Conservation (phyloP, 2,888 invertebrate genomes). For the Ichneumoninae sp. region DNA sequence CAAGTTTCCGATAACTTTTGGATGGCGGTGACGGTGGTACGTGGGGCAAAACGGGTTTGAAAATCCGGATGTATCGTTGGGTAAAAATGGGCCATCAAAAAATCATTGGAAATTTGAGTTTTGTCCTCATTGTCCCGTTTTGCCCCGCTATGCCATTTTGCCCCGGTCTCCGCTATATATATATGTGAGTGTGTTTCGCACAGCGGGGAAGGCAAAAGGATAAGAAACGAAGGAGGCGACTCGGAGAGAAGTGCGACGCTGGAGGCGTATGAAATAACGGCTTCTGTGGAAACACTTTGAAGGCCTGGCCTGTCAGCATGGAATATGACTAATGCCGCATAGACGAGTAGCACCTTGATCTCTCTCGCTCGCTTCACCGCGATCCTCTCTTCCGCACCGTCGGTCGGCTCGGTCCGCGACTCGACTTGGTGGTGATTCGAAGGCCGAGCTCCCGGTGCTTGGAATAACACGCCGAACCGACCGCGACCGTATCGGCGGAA, state of each 20-base stretch:
- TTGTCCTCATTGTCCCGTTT: too few relatives aligned
- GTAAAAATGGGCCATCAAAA: too few relatives aligned
- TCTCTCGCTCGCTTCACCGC: constrained; percentile 5
- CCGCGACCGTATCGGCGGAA: constrained; percentile 1
- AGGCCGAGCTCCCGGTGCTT: constrained; percentile 62
- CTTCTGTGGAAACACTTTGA: constrained; percentile 70
- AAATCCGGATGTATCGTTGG: too few relatives aligned
- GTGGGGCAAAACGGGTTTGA: too few relatives aligned
- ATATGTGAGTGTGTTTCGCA: not conserved
- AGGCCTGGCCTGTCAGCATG: constrained; percentile 73
- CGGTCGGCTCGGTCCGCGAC: not conserved
- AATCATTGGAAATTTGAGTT: too few relatives aligned
- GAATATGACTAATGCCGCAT: constrained; percentile 77
- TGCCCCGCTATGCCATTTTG: too few relatives aligned
- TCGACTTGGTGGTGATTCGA: constrained; percentile 23
- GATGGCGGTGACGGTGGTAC: too few relatives aligned
- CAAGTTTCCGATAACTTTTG: too few relatives aligned
- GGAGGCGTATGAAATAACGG: constrained; percentile 71
- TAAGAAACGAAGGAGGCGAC: constrained; percentile 63
- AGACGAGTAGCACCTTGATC: constrained; percentile 20
- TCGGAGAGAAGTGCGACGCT: constrained; percentile 43
- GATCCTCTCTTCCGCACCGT: constrained; percentile 4
- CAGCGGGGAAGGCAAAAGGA: constrained; percentile 47
- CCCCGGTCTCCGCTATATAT: not conserved
- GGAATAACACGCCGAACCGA: constrained; percentile 72